Base-by-base conservation (phyloP, 2,113 vertebrate genomes). In the Epinephelus cyanopodus region DNA sequence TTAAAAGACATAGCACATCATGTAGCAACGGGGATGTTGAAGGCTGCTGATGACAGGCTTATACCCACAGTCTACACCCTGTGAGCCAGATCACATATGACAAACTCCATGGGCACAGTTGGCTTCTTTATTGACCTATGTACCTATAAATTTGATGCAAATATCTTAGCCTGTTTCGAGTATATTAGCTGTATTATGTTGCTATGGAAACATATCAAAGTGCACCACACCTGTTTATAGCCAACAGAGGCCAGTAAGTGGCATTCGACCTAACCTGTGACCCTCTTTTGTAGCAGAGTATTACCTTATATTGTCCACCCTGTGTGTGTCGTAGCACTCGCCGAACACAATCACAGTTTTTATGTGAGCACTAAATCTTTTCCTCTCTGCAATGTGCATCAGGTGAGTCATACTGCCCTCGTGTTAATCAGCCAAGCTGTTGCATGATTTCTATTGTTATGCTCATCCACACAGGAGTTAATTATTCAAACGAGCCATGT, bases 401-500 rank as follows among this genome's bases (percentile, higher is more conserved):
- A 66, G 67, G 33, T 72, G 60, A 62, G 53, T 77, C 39, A 6
- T 0, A 1, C 6, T 63, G 19, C 37, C 29, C 45, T 50, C 45
- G n/a, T 56, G 52, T 74, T 77, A 73, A 79, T 76, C n/a, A 60
- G 13, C 13, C 2, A 29, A n/a, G 19, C 25, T 21, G 76, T 52
- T 65, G n/a, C 18, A 15, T 25, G 42, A 47, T 74, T 39, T 71
- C 56, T 70, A 12, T 74, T 74, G 64, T 63, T 12, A 15, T 65
- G 52, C 67, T 76, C 39, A 65, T 47, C 27, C 33, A 11, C 61
- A 63, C 61, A 66, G 3, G 33, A 52, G 58, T 77, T 47, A 81
- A 23, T 87, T 75, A 69, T 86, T 73, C 39, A 58, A 82, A 74
- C 23, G 33, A 74, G 64, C 50, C 74, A 17, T 78, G 58, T 74